Evolutionary conservation across 2,113 vertebrate species (phyloP).

Genomic region (Boleophthalmus pectinirostris): DNA sequence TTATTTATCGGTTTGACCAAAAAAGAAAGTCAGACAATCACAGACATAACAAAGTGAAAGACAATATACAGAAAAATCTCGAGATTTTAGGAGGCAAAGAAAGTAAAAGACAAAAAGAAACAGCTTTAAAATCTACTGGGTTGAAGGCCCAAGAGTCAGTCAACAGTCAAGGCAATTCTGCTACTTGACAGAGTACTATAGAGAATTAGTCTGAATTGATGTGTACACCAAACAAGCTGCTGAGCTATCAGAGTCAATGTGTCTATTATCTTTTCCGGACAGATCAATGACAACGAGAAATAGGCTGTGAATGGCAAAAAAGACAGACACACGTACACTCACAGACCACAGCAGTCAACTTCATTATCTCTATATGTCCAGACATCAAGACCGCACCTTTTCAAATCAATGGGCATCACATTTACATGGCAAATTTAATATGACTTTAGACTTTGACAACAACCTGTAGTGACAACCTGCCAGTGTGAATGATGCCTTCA

Average conservation of each 20-base stretch:
- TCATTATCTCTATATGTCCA: conserved; percentile 29
- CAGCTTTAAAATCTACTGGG: not conserved
- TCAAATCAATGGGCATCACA: conserved; percentile 9
- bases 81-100: not conserved
- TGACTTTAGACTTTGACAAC: not conserved
- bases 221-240: conserved; percentile 64
- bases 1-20: not conserved
- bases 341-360: conserved; percentile 12
- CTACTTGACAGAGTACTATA: conserved; percentile 38
- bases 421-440: conserved; percentile 11
- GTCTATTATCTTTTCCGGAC: conserved; percentile 69
- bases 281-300: conserved; percentile 63
- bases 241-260: conserved; percentile 70
- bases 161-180: conserved; percentile 42
- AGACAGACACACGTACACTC: conserved; percentile 16
- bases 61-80: not conserved
- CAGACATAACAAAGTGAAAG: too few species aligned
- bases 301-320: conserved; percentile 46
- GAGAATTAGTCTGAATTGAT: conserved; percentile 63
- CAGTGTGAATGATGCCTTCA: not conserved
- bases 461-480: not conserved
- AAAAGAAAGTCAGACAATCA: not conserved
- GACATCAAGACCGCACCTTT: conserved; percentile 30
- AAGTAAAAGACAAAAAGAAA: not conserved
- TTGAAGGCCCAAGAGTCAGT: conserved; percentile 13